Conservation (phyloP, 2,888 invertebrate species). For the Matsumyia berberina region DNA sequence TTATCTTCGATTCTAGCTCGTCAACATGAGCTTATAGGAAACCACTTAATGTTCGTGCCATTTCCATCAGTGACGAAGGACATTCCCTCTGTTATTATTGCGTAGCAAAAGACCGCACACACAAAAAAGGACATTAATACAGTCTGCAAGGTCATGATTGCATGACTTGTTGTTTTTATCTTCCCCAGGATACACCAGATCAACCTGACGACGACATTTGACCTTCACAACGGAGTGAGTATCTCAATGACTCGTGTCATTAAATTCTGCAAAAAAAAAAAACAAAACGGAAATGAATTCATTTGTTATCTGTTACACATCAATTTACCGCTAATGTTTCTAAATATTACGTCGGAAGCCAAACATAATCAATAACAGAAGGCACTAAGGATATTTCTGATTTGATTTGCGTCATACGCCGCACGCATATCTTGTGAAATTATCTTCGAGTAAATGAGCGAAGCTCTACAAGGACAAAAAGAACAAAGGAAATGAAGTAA, state of each 20-base stretch:
- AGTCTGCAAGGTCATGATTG: not conserved
- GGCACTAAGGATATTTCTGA: not conserved
- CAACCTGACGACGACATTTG: not conserved
- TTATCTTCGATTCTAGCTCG: too few species aligned
- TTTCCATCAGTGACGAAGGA: not conserved
- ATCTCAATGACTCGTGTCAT: not conserved
- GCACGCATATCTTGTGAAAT: not conserved
- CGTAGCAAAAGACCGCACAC: not conserved
- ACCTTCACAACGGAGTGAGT: not conserved
- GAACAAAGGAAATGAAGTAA: conserved; percentile 9
- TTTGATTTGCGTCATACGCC: conserved; percentile 13
- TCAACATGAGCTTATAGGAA: not conserved
- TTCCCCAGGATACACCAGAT: not conserved
- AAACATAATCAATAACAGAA: conserved; percentile 17
- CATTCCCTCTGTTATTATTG: not conserved
- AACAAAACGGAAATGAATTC: not conserved
- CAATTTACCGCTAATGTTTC: not conserved
- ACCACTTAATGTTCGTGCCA: not conserved
- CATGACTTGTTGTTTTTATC: not conserved
- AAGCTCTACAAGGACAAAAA: conserved; percentile 1
- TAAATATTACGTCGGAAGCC: not conserved
- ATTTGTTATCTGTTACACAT: not conserved
- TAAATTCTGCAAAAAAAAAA: not conserved
- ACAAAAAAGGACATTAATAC: not conserved
- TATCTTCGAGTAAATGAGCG: not conserved